Base-by-base conservation (phyloP, 2,888 invertebrate genomes). In the Petrophora chlorosata region DNA sequence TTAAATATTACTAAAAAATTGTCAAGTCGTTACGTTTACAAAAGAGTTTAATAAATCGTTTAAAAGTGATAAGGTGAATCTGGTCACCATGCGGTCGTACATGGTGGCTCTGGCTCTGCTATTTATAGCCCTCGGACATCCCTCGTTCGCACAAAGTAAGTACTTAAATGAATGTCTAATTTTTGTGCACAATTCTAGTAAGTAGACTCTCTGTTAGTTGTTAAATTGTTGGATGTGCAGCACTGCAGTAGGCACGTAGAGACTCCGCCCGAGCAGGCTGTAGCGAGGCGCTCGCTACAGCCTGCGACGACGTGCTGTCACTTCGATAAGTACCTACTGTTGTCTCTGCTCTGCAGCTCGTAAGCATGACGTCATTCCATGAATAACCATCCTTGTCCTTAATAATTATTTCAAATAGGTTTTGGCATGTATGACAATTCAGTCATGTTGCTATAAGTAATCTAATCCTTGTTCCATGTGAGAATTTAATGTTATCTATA, bases 71-170 rank as follows among this genome's bases (percentile, higher is more conserved):
- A 22, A 38, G 26, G 28, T 38, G 32, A 19, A 32, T 15, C 17
- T 12, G n/a, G 12, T 43, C 43, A 54, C 40, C 29, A 72, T 70
- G 70, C 63, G 61, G 44, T 51, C 58, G 42, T 43, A 29, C 45
- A 35, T 52, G 53, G 43, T 67, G 55, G 56, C 49, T 64, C 47
- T 55, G 70, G 42, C 9, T 8, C 56, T 73, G 63, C 78, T 78
- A 78, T 76, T 78, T 73, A 70, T 76, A 76, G 75, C 72, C 33
- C 63, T 56, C 52, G 65, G 61, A 52, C 67, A 64, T 63, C 66
- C 73, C 43, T 65, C 72, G 50, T 57, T 65, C 53, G 73, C 72
- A 57, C 75, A 76, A 67, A 73, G 77, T 78, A 62, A 76, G 77
- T 74, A 52, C 13, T 29, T 15, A 15, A n/a, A n/a, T n/a, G n/a